phyloP scores from a whole-genome alignment of 2,888 invertebrate species.

The Phalera bucephala region DNA sequence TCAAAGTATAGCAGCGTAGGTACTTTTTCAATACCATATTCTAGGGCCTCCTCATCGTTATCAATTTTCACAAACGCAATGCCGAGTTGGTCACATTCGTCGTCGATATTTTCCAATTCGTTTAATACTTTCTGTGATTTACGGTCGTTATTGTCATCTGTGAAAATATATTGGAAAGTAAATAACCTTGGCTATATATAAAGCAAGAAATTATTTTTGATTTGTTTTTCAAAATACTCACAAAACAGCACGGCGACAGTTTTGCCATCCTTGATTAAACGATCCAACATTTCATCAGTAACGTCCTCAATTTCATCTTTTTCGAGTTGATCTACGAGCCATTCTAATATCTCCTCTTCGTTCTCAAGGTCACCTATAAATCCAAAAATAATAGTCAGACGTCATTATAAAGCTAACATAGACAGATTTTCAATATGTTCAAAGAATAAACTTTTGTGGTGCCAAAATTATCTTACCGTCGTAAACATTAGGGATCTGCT shows the following conservation, averaged over 20 bases:
- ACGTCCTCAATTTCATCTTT: slow-evolving; percentile 97
- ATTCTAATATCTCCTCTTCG: slow-evolving; percentile 94
- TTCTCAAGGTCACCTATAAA: slow-evolving; percentile 89
- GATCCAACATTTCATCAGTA: slow-evolving; percentile 96
- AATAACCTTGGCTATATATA: slow-evolving; percentile 2
- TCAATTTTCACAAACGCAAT: slow-evolving; percentile 96
- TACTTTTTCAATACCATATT: slow-evolving; percentile 95
- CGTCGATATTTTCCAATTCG: slow-evolving; percentile 96
- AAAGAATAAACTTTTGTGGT: not conserved
- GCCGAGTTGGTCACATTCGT: slow-evolving; percentile 94
- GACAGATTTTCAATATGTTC: not conserved
- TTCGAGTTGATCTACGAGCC: slow-evolving; percentile 93
- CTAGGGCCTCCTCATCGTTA: slow-evolving; percentile 93
- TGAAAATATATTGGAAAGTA: slow-evolving; percentile 23
- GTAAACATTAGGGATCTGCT: slow-evolving; percentile 95
- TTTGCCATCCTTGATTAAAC: slow-evolving; percentile 93
- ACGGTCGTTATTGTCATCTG: slow-evolving; percentile 95
- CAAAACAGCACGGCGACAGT: slow-evolving; percentile 95
- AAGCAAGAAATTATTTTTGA: too few relatives aligned
- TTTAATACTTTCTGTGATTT: slow-evolving; percentile 93
- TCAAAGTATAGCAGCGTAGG: slow-evolving; percentile 93
- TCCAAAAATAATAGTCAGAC: slow-evolving; percentile 1
- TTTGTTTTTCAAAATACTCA: slow-evolving; percentile 85
- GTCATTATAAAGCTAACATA: not conserved
- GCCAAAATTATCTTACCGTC: slow-evolving; percentile 84